Percentiles rank a stretch among this genome's conserved stretches.
phyloP scores from a whole-genome alignment of 1,140 invertebrate genomes.

The Ceratoteleas bidentatus region DNA sequence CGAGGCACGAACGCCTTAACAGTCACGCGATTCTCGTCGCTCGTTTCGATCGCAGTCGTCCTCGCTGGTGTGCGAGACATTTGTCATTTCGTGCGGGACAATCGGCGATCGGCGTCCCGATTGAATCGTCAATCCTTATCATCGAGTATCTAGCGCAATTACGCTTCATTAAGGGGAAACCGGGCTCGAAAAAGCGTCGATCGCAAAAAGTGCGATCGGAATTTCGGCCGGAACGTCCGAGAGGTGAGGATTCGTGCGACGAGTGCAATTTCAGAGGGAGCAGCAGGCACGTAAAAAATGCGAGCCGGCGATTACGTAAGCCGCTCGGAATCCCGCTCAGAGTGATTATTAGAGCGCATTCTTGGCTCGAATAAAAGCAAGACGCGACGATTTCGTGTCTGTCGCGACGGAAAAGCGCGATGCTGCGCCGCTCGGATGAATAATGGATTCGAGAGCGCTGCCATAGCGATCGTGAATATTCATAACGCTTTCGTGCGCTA shows the following conservation, averaged over 20 bases:
- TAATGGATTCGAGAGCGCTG: conserved; percentile 77
- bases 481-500: conserved; percentile 49
- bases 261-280: conserved; percentile 53
- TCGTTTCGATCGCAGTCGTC: conserved; percentile 13
- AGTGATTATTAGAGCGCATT: conserved; percentile 76
- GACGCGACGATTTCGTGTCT: conserved; percentile 41
- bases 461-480: conserved; percentile 78
- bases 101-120: conserved; percentile 12
- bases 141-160: not conserved
- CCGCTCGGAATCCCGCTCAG: conserved; percentile 63
- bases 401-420: conserved; percentile 68
- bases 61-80: conserved; percentile 18
- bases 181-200: not conserved
- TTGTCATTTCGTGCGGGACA: conserved; percentile 29
- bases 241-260: conserved; percentile 36
- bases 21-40: conserved; percentile 42
- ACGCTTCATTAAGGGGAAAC: not conserved
- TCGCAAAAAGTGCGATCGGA: conserved; percentile 23
- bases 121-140: conserved; percentile 11
- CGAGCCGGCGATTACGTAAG: conserved; percentile 74
- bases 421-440: conserved; percentile 74
- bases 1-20: conserved; percentile 41
- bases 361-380: conserved; percentile 74
- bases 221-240: conserved; percentile 26
- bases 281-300: conserved; percentile 73